Base-by-base conservation (phyloP, 2,888 invertebrate species). In the Phyllotreta cruciferae region DNA sequence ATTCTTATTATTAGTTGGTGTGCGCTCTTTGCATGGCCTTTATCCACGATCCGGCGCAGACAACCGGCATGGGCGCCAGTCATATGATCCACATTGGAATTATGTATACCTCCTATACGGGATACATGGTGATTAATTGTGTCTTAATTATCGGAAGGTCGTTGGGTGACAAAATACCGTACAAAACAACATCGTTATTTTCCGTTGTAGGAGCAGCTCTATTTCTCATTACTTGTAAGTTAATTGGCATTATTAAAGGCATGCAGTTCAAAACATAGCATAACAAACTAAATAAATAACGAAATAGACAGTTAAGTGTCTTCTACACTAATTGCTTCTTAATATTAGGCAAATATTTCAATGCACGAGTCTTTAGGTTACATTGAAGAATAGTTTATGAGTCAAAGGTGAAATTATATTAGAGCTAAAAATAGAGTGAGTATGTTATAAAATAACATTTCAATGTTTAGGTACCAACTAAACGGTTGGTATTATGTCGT, bases 91-190 rank as follows among this genome's bases (percentile, higher is more conserved):
- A 89, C 73, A 84, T 88, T 11, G 89, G 88, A 0, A 82, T 89
- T 65, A 87, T 90, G 78, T 90, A 87, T 80, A 86, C 88, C 9
- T 83, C 88, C 3, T 86, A 86, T 75, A 86, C 86, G 9, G 88
- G 89, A 68, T 88, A 84, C 76, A 84, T 90, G 74, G 83, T 90
- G 68, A 86, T 90, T 78, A 88, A 88, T 66, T 80, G 84, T 1
- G 82, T 89, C 34, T 77, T 89, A 70, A 80, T 90, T 66, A 81
- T 88, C 70, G 85, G 87, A 8, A 83, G 87, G 66, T 73, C 86
- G 60, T 80, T 88, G 38, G 87, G 87, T 7, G 89, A 90, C 75
- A 81, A 84, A 1, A 81, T 86, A 11, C 88, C 89, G 10, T 89
- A 87, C 82, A 82, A 85, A 78, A 88, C 88, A 47, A 84, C 86